These are phyloP conservation scores for Romanogobio albipinnatus DNA, from an alignment of 2,113 vertebrate species.

Conservation along the genomic window DNA sequence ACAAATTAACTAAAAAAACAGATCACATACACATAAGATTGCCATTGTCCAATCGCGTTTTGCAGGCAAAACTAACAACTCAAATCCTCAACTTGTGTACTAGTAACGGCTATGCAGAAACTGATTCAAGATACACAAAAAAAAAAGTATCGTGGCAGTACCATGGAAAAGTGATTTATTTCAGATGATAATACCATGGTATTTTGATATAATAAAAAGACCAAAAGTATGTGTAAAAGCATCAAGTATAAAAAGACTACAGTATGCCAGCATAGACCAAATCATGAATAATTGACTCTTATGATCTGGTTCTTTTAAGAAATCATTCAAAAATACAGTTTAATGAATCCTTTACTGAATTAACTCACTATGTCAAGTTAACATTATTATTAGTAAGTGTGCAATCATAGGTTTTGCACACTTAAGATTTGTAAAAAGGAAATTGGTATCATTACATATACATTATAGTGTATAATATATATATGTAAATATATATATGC, in stretches of 20 bases:
- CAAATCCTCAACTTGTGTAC: neutral
- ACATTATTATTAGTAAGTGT: too few relatives aligned
- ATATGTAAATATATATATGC: too few relatives aligned
- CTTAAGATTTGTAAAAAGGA: too few relatives aligned
- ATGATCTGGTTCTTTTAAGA: too few relatives aligned
- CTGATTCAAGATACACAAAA: neutral
- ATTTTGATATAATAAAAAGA: neutral
- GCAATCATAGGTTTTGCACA: too few relatives aligned
- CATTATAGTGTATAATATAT: too few relatives aligned
- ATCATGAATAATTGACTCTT: too few relatives aligned
- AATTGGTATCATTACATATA: too few relatives aligned
- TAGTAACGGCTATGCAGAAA: neutral
- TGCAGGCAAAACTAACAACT: neutral
- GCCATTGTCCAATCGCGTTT: neutral
- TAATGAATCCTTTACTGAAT: too few relatives aligned
- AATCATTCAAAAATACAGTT: too few relatives aligned
- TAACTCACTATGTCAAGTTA: too few relatives aligned
- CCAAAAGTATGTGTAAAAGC: neutral
- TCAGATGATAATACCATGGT: neutral
- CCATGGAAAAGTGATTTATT: neutral
- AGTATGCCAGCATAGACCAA: neutral
- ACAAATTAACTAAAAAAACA: neutral
- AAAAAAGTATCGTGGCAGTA: neutral
- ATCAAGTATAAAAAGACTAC: neutral
- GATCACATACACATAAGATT: neutral